A percentile compares a stretch with the other conserved stretches of the same genome.
phyloP scores from a whole-genome alignment of 1,140 invertebrate genomes.

The Ridgeia piscesae region DNA sequence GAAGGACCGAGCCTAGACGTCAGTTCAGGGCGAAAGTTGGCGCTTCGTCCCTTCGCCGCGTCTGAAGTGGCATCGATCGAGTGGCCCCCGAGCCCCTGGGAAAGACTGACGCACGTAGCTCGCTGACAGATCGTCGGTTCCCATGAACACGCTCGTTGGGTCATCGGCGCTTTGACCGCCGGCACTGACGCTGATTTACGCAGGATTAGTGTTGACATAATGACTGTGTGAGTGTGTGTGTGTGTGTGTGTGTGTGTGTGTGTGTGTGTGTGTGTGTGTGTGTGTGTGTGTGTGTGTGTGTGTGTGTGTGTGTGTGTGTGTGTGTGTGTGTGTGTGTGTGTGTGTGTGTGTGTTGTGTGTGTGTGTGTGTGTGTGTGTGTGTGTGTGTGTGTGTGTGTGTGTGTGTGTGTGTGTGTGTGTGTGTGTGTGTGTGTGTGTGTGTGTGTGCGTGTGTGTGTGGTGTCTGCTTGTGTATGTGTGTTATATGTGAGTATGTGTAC shows the following conservation, averaged over 20 bases:
- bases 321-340: background rate
- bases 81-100: no score
- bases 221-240: background rate
- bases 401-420: background rate
- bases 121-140: background rate
- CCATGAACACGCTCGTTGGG: background rate
- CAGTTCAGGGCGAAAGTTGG: background rate
- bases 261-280: background rate
- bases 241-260: no score
- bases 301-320: background rate
- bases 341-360: no score
- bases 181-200: background rate
- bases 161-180: background rate
- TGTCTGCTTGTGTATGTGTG: no score
- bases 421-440: background rate
- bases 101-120: background rate
- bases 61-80: background rate
- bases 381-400: background rate
- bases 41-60: background rate
- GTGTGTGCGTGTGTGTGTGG: background rate
- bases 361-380: background rate
- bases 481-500: no score
- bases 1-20: background rate
- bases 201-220: background rate
- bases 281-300: background rate